phyloP scores from a whole-genome alignment of 2,113 vertebrate species.

The Paralichthys olivaceus region DNA sequence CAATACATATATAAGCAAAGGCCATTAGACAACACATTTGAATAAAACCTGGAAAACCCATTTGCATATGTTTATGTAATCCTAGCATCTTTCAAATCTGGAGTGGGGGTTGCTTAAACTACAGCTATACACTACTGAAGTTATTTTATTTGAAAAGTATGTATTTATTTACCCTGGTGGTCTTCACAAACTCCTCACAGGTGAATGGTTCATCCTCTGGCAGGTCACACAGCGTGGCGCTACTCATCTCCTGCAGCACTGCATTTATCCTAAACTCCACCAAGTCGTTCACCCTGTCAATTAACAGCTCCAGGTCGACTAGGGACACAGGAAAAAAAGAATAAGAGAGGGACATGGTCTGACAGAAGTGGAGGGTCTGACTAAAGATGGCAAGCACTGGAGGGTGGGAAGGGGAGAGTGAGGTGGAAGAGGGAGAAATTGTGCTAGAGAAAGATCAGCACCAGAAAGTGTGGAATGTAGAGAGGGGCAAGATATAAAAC shows the following conservation, averaged over 20 bases:
- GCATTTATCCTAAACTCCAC: constrained; percentile 91
- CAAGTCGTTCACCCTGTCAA: constrained; percentile 88
- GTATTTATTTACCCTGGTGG: constrained; percentile 74
- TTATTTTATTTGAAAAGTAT: too few species aligned
- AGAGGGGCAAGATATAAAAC: background rate
- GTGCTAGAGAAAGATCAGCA: background rate
- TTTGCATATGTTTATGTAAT: background rate
- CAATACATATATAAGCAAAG: background rate
- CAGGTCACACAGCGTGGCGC: constrained; percentile 83
- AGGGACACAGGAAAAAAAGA: constrained; percentile 25
- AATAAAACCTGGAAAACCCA: too few species aligned
- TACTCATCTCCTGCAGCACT: constrained; percentile 89
- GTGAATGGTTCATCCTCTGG: constrained; percentile 88
- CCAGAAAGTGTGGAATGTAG: background rate
- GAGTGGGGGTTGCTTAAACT: too few species aligned
- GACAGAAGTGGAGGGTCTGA: background rate
- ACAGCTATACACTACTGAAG: background rate
- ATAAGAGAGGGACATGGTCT: background rate
- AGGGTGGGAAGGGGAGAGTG: too few species aligned
- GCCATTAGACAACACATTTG: too few species aligned
- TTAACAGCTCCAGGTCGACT: constrained; percentile 88
- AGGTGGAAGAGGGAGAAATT: background rate
- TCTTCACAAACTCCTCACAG: constrained; percentile 91
- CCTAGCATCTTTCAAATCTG: background rate
- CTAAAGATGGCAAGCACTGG: background rate